Base-by-base conservation (phyloP, 2,113 vertebrate genomes). In the Turdus rufiventris region DNA sequence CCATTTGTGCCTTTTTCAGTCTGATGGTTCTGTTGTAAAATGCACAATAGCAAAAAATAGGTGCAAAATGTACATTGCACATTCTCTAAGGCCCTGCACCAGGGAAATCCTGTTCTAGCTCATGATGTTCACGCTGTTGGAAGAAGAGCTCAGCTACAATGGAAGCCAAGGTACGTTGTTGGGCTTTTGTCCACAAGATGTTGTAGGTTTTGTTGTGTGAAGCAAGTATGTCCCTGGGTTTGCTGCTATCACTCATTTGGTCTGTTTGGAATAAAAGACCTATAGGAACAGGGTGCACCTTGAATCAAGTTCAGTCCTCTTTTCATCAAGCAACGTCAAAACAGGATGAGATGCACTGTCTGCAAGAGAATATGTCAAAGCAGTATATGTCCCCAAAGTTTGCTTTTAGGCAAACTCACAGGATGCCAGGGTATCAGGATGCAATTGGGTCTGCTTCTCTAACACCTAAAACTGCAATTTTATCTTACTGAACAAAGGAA, bases 1-100 rank as follows among this genome's bases (percentile, higher is more conserved):
- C 12, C 3, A 0, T 43, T 72, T 0, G 3, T 40, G 40, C 19
- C 14, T 45, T 56, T 43, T 40, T 54, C 70, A 12, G 7, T 54
- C 56, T 54, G 9, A 42, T 66, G 36, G 73, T 50, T 74, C 63
- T 84, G 51, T 60, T 81, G 15, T 68, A 80, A 93, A 80, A 70
- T 18, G 18, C 38, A 47, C 29, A 56, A 34, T 2, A 71, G 42
- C 34, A 86, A 89, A 88, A 77, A 70, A 21, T 4, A 56, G 18
- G 10, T 84, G 38, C 47, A 74, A 81, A 86, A 63, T 25, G 16
- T 56, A 47, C 8, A 5, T 6, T 75, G 40, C 7, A 4, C 51
- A 12, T 82, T 75, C 34, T 58, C 34, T 54, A 40, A 74, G 38
- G 8, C 48, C 38, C 60, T 60, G 34, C 20, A 58, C 12, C 17